Base-by-base conservation (phyloP, 2,888 invertebrate genomes). In the Onchidella celtica region DNA sequence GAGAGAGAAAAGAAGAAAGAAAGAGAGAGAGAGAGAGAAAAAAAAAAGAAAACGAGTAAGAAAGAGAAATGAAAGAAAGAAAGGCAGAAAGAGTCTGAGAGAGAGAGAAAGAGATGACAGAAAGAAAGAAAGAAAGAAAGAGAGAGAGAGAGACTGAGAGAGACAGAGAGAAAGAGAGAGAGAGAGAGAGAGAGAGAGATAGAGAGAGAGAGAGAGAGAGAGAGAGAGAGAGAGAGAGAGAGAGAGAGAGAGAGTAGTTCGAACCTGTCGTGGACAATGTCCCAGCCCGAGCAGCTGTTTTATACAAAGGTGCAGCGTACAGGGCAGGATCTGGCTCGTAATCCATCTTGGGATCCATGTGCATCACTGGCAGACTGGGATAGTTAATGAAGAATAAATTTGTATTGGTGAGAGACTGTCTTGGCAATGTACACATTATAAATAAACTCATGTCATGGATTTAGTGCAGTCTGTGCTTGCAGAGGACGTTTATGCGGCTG, bases 301-400 rank as follows among this genome's bases (percentile, higher is more conserved):
- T 94, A 86, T 94, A 94, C 27, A 93, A 87, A 0, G 94, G 94
- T 11, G 93, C 89, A 24, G 87, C 85, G 81, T 94, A 94, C 75
- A 91, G 88, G 4, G 82, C 83, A 1, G 84, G 83, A 66, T 90
- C 87, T 0, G 90, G 94, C 65, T 95, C 94, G 82, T 95, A 95
- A 86, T 93, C 92, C 90, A 93, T 92, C 76, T 87, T 85, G 0
- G 97, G 97, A 85, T 95, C 93, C 91, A 97, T 95, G 93, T 95
- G 95, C 84, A 95, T 91, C 38, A 95, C 95, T 2, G 97, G 97
- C 83, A 97, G 93, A 0, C 95, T 94, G 3, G 96, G 95, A 93
- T n/a, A 59, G n/a, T n/a, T n/a, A n/a, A n/a, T n/a, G n/a, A n/a
- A n/a, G n/a, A n/a, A n/a, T n/a, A n/a, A n/a, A n/a, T n/a, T n/a